Evolutionary conservation across 1,140 invertebrate genomes (phyloP).

Genomic region (Periplaneta americana): DNA sequence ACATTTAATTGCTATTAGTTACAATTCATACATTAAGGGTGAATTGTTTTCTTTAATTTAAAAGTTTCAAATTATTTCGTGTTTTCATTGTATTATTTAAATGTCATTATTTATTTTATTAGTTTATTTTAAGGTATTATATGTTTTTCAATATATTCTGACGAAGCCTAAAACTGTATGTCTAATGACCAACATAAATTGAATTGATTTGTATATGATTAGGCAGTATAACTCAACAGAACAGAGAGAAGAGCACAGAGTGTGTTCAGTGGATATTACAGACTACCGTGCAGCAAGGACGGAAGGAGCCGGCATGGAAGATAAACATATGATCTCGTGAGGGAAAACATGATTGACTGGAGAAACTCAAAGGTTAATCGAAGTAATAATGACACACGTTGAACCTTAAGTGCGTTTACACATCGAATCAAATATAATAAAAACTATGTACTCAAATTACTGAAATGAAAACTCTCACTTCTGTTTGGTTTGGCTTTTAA

Average conservation of each 20-base stretch:
- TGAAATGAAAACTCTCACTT: background rate
- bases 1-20: too few species aligned
- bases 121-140: too few species aligned
- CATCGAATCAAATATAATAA: background rate
- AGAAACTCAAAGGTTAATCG: background rate
- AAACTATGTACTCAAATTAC: background rate
- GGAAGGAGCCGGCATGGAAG: background rate
- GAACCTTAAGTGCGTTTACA: background rate
- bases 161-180: too few species aligned
- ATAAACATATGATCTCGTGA: background rate
- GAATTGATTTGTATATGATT: too few species aligned
- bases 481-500: background rate
- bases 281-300: background rate
- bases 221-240: background rate
- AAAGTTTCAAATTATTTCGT: too few species aligned
- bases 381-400: background rate
- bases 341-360: background rate
- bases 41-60: too few species aligned
- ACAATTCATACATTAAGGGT: too few species aligned
- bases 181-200: too few species aligned
- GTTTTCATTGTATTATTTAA: too few species aligned
- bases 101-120: too few species aligned
- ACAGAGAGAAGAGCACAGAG: background rate
- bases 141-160: too few species aligned
- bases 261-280: background rate